Percentiles rank a stretch among this genome's conserved stretches.
phyloP scores from a whole-genome alignment of 53 echinoderm and acorn worm species.

The Echinometra lucunter region DNA sequence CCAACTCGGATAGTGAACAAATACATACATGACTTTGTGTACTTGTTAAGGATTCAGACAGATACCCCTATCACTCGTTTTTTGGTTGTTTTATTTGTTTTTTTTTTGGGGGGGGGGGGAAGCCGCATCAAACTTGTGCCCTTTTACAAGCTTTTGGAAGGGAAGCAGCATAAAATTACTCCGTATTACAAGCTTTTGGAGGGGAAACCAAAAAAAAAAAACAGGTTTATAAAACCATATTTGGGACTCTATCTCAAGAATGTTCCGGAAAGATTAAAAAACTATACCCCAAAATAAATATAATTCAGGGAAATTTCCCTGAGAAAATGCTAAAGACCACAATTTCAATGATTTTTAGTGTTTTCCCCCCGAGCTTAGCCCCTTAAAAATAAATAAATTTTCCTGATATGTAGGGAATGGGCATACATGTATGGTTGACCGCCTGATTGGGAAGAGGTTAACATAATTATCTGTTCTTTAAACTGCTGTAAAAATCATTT shows the following conservation, averaged over 20 bases:
- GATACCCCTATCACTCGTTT: constrained; percentile 17
- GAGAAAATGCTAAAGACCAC: constrained; percentile 17
- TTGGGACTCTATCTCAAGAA: constrained; percentile 10
- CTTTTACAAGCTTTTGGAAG: constrained; percentile 15
- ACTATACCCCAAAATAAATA: constrained; percentile 13
- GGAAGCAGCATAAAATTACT: constrained; percentile 17
- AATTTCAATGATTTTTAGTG: constrained; percentile 16
- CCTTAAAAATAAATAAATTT: constrained; percentile 16
- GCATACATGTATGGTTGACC: no score
- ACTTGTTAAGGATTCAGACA: constrained; percentile 9
- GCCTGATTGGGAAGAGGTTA: constrained; percentile 17
- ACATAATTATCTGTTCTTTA: constrained; percentile 14
- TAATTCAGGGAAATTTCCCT: constrained; percentile 9
- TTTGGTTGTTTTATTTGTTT: constrained; percentile 2
- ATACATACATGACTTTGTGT: constrained; percentile 16
- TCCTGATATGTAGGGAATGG: constrained; percentile 17
- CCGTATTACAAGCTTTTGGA: constrained; percentile 17
- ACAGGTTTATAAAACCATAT: constrained; percentile 16
- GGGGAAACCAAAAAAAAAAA: constrained; percentile 13
- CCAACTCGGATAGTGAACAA: constrained; percentile 17
- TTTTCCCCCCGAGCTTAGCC: constrained; percentile 12
- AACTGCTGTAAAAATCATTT: constrained; percentile 10
- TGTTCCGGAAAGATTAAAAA: constrained; percentile 16
- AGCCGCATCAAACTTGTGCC: constrained; percentile 12
- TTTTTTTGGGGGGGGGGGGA: background rate